phyloP scores from a whole-genome alignment of 2,797 vertebrate species.

The Halcyon leucocephala region DNA sequence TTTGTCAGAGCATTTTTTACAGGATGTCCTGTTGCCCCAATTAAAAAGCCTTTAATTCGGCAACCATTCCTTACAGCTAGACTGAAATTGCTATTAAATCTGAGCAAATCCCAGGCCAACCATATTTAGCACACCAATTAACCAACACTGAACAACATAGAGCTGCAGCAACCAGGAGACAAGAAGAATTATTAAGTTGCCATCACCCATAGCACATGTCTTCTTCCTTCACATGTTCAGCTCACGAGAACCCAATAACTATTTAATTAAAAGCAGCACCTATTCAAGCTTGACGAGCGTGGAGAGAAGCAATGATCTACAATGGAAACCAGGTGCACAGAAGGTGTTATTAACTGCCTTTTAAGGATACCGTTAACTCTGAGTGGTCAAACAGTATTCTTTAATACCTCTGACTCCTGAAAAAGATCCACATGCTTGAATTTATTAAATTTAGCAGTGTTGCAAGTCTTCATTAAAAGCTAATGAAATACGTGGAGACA shows the following conservation, averaged over 20 bases:
- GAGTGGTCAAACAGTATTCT: not conserved
- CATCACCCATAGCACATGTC: fast-evolving
- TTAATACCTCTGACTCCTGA: not conserved
- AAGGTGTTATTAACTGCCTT: not conserved
- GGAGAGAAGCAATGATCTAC: not conserved
- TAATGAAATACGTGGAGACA: not conserved
- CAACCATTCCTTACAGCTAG: not conserved
- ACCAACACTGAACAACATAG: fast-evolving
- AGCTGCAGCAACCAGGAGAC: not conserved
- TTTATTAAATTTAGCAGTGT: not conserved
- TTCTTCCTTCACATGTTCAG: not conserved
- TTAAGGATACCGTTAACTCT: not conserved
- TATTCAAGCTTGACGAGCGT: not conserved
- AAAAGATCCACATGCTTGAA: not conserved
- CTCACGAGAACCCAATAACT: not conserved
- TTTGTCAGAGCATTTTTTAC: not conserved
- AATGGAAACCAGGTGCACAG: not conserved
- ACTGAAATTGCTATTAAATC: constrained; percentile 34
- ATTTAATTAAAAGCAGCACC: not conserved
- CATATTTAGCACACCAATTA: constrained; percentile 32
- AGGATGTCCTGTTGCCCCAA: constrained; percentile 26
- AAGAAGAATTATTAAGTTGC: not conserved
- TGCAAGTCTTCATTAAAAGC: not conserved
- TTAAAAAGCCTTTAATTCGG: constrained; percentile 6
- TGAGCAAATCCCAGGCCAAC: constrained; percentile 9